Conservation (phyloP, 2,797 vertebrate genomes). For the Heteromormyrus szaboi region DNA sequence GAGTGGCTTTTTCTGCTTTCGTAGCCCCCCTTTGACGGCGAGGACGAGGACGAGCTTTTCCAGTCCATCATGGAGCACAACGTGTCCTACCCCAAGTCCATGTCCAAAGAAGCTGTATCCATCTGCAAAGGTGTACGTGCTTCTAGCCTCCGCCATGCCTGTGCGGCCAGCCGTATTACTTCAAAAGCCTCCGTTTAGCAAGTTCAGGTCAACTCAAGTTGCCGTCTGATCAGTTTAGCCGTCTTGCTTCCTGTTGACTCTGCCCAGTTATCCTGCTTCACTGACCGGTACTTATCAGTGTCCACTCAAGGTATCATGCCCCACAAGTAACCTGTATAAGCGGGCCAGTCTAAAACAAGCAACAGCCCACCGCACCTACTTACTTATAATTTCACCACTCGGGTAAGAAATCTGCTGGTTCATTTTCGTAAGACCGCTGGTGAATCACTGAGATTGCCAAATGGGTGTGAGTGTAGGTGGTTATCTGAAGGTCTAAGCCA, state of each 20-base stretch:
- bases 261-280: neutral
- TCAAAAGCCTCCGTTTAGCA: neutral
- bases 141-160: neutral
- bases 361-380: neutral
- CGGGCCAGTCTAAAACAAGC: neutral
- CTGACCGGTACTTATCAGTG: neutral
- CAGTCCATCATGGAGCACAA: slow-evolving; percentile 99
- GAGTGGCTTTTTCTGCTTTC: neutral
- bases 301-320: neutral
- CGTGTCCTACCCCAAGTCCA: slow-evolving; percentile 91
- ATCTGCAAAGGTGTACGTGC: slow-evolving; percentile 95
- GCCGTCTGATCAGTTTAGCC: neutral
- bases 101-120: slow-evolving; percentile 95
- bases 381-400: neutral
- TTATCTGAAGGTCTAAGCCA: neutral
- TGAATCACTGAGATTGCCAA: neutral
- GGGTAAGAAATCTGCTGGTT: neutral
- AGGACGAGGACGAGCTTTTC: slow-evolving; percentile 95
- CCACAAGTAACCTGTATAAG: neutral
- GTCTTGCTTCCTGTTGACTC: neutral
- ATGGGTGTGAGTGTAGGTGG: neutral
- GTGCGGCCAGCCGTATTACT: neutral
- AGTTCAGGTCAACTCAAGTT: neutral
- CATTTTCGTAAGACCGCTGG: neutral
- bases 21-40: slow-evolving; percentile 93